Evolutionary conservation across 1,140 invertebrate species (phyloP).

Genomic region (Drosophila rhopaloa): DNA sequence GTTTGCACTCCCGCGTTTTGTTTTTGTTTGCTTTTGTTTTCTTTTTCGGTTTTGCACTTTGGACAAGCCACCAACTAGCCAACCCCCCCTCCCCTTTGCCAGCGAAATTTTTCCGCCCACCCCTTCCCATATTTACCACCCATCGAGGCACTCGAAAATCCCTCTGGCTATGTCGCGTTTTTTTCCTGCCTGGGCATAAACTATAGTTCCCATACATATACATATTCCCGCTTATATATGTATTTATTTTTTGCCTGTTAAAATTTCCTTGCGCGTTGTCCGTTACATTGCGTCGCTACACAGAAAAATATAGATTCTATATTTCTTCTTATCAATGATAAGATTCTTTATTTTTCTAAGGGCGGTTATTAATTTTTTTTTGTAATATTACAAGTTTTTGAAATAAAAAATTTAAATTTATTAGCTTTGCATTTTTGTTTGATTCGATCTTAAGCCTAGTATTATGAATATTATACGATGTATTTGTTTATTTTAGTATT

Average conservation of each 20-base stretch:
- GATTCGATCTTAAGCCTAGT: too few species aligned
- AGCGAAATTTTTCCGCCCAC: background rate
- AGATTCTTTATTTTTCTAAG: too few species aligned
- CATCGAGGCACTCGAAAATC: slow-evolving; percentile 29
- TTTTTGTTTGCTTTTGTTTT: slow-evolving; percentile 52
- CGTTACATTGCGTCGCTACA: slow-evolving; percentile 14
- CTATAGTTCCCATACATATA: slow-evolving; percentile 26
- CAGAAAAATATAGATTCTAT: background rate
- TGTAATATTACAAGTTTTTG: too few species aligned
- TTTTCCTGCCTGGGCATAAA: slow-evolving; percentile 23
- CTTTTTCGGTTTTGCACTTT: slow-evolving; percentile 44
- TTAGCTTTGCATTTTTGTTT: too few species aligned
- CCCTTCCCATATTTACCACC: background rate
- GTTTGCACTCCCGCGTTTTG: slow-evolving; percentile 78
- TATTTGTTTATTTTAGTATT: too few species aligned
- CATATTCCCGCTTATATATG: slow-evolving; percentile 16
- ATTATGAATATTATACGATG: too few species aligned
- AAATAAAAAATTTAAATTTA: too few species aligned
- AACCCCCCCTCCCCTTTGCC: slow-evolving; percentile 1
- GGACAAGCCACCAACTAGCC: slow-evolving; percentile 42
- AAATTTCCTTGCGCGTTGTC: slow-evolving; percentile 51
- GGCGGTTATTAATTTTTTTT: too few species aligned
- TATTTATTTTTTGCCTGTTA: slow-evolving; percentile 49
- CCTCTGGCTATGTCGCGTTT: slow-evolving; percentile 24
- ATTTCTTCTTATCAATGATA: too few species aligned